These are phyloP conservation scores for Cylindroiulus punctatus DNA, from an alignment of 2,888 invertebrate species.

Conservation along the genomic window DNA sequence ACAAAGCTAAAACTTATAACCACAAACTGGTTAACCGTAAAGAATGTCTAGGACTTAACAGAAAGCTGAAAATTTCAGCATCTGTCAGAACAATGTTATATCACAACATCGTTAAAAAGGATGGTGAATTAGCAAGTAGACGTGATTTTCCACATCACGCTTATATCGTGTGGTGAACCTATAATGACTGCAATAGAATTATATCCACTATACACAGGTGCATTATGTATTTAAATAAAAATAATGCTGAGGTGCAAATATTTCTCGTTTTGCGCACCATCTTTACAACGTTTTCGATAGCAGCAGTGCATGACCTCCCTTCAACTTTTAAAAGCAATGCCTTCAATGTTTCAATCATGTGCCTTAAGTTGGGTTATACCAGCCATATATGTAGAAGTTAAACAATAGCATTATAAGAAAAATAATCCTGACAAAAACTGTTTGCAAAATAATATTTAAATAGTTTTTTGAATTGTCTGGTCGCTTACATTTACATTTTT, in stretches of 20 bases:
- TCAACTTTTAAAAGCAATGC: conserved; percentile 38
- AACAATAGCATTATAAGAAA: background rate
- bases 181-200: conserved; percentile 23
- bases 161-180: conserved; percentile 20
- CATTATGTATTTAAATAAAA: conserved; percentile 14
- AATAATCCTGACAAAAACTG: background rate
- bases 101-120: conserved; percentile 11
- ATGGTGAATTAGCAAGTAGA: conserved; percentile 23
- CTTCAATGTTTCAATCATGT: background rate
- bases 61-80: background rate
- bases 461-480: no score
- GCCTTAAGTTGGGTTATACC: background rate
- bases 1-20: no score
- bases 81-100: conserved; percentile 22
- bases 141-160: conserved; percentile 23
- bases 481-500: no score
- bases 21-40: background rate
- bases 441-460: no score
- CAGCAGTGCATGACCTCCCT: background rate
- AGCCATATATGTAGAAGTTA: background rate
- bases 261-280: background rate
- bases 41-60: background rate
- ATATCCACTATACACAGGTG: conserved; percentile 26
- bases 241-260: conserved; percentile 33
- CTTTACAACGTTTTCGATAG: background rate